These are phyloP conservation scores for Ptilodon capucinus DNA, from an alignment of 2,888 invertebrate species.

Conservation along the genomic window DNA sequence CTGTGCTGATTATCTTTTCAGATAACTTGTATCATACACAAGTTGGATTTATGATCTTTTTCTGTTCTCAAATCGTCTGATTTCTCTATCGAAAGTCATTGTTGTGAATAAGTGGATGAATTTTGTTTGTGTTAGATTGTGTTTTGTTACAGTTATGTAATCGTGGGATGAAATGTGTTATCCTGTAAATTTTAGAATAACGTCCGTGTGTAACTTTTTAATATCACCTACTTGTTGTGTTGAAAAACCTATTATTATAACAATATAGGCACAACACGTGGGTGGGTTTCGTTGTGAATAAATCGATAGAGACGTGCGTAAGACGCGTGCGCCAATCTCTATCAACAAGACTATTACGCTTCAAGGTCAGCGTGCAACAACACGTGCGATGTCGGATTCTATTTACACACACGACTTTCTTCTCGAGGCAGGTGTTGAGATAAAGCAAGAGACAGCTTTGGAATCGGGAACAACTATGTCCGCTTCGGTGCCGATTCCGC, in stretches of 20 bases:
- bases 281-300: conserved; percentile 71
- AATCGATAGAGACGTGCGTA: conserved; percentile 75
- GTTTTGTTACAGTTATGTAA: conserved; percentile 71
- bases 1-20: no score
- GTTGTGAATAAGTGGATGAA: conserved; percentile 66
- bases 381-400: conserved; percentile 85
- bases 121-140: conserved; percentile 58
- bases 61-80: conserved; percentile 41
- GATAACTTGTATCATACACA: not conserved
- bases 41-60: no score
- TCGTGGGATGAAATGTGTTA: conserved; percentile 48
- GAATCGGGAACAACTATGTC: conserved; percentile 70
- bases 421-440: conserved; percentile 83
- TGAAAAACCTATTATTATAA: no score
- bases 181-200: not conserved
- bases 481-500: conserved; percentile 86
- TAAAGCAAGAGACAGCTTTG: conserved; percentile 84
- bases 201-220: no score
- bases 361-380: conserved; percentile 77
- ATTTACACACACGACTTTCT: conserved; percentile 85
- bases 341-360: conserved; percentile 76
- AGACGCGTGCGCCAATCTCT: conserved; percentile 78
- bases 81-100: conserved; percentile 74
- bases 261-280: conserved; percentile 62
- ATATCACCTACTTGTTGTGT: no score